phyloP scores from a whole-genome alignment of 2,888 invertebrate genomes.

The Pachliopta kotzebuea region DNA sequence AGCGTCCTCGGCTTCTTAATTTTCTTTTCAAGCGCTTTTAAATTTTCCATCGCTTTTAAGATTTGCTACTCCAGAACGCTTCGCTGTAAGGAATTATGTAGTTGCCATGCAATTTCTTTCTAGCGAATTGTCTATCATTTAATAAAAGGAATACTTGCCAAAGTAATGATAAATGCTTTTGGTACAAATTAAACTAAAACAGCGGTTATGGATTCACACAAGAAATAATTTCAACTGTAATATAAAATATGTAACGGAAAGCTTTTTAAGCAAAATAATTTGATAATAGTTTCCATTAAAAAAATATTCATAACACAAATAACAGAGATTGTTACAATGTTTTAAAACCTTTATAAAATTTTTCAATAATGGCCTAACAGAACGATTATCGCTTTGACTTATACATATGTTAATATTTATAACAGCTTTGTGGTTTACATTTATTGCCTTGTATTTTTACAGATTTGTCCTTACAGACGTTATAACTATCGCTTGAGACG shows the following conservation, averaged over 20 bases:
- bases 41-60: constrained; percentile 66
- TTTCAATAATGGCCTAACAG: constrained; percentile 10
- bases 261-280: no score
- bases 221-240: neutral
- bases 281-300: no score
- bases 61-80: constrained; percentile 49
- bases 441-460: constrained; percentile 49
- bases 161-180: constrained; percentile 2
- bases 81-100: constrained; percentile 51
- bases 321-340: constrained; percentile 9
- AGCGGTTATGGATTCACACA: neutral
- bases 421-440: constrained; percentile 9
- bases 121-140: constrained; percentile 14
- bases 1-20: constrained; percentile 58
- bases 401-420: constrained; percentile 24
- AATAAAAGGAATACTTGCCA: constrained; percentile 14
- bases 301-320: neutral
- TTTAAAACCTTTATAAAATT: constrained; percentile 6
- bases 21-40: constrained; percentile 70
- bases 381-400: constrained; percentile 16
- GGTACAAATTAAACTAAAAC: neutral
- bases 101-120: constrained; percentile 40
- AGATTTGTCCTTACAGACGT: constrained; percentile 54
- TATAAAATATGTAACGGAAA: neutral
- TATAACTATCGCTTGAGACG: constrained; percentile 64